Evolutionary conservation across 2,888 invertebrate species (phyloP).

Genomic region (Cremastobaeus sp.): DNA sequence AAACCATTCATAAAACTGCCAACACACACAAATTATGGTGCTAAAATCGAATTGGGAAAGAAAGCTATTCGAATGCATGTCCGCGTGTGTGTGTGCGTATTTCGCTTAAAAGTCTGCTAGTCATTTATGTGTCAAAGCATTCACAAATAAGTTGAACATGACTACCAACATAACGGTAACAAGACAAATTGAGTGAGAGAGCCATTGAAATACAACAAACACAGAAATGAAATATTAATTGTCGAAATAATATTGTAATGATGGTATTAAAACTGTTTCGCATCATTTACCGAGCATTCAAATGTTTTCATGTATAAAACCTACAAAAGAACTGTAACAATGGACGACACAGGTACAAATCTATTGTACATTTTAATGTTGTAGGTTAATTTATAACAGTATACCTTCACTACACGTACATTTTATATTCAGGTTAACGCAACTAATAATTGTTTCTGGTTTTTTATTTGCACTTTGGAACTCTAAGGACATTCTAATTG

Average conservation of each 20-base stretch:
- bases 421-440: conserved; percentile 11
- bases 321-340: conserved; percentile 6
- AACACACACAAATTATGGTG: conserved; percentile 15
- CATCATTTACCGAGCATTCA: conserved; percentile 8
- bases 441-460: conserved; percentile 1
- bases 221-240: conserved; percentile 19
- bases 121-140: conserved; percentile 10
- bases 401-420: too few species aligned
- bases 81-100: not conserved
- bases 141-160: conserved; percentile 12
- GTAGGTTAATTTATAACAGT: conserved; percentile 32
- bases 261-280: conserved; percentile 19
- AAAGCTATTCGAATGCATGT: not conserved
- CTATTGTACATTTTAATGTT: conserved; percentile 5
- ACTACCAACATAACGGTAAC: conserved; percentile 39
- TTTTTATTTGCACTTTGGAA: too few species aligned
- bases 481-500: too few species aligned
- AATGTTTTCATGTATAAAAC: conserved; percentile 11
- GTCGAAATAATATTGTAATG: conserved; percentile 25
- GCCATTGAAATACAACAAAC: conserved; percentile 23
- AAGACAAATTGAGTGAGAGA: conserved; percentile 18
- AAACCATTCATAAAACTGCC: conserved; percentile 3
- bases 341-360: conserved; percentile 26
- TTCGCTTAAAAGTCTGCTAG: not conserved
- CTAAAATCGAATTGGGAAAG: conserved; percentile 11